Evolutionary conservation across 2,888 invertebrate species (phyloP), one percentile per base, ranked within the genome.

Genomic region (Chrysodeixis includens): DNA sequence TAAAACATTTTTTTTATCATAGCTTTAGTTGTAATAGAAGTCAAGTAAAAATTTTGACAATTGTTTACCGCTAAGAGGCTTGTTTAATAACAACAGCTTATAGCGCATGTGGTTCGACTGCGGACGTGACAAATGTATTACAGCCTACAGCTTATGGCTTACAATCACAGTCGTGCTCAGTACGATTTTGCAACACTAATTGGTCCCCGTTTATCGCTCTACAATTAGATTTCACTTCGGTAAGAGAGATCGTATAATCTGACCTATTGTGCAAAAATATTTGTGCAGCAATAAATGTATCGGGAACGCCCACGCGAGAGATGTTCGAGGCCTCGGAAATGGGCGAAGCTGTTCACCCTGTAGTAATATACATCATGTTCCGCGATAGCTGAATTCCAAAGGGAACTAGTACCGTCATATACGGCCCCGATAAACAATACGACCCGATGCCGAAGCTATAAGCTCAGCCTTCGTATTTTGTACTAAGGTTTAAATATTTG

Each of bases 201-300:
- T 71, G 68, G 56, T 66, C 52, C 66, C 67, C 57, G 57, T 67
- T 76, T 76, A 70, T 76, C 67, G 44, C 51, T 66, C 55, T 54
- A 64, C 68, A 79, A 73, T 75, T 72, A 65, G 75, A 78, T 81
- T 78, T 73, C 68, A 66, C 66, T 79, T 58, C 56, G 59, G 71
- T 63, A 66, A 60, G 44, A 60, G 63, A 76, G 53, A 68, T 56
- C 56, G 51, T 64, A 62, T 71, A 65, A 77, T 52, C 71, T 81
- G 79, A 81, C 77, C 79, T 81, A 71, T 83, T 83, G 66, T 57
- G 63, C 44, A 71, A 70, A 71, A 56, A 66, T 46, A 66, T 60
- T 76, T 49, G 1, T 53, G 51, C n/a, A 56, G 69, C 22, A 76
- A 44, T 52, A 62, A 58, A 71, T 61, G 62, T 44, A 60, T 62